Base-by-base conservation (phyloP, 1,140 invertebrate species). In the Trichonephila clavata region DNA sequence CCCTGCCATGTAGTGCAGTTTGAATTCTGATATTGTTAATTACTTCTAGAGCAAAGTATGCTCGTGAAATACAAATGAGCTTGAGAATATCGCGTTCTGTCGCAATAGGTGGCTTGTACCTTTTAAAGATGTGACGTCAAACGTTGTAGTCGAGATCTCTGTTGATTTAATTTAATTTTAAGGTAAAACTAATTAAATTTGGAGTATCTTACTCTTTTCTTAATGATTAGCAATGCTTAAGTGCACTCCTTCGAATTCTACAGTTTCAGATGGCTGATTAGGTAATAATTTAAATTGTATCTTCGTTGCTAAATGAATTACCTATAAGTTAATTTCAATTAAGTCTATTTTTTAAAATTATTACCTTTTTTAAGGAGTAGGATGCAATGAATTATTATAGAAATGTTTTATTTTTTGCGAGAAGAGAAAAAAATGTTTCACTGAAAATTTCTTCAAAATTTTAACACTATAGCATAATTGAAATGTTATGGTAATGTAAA, bases 11-110 rank as follows among this genome's bases (percentile, higher is more conserved):
- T 27, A 77, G n/a, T 86, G 59, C 59, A 86, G 27, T 86, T 86
- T 86, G 84, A 86, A 86, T 86, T 59, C 89, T 32, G 43, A 80
- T 83, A 91, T 43, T 63, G 89, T 83, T 91, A 91, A 91, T 83
- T 91, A 91, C 77, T 83, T 91, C 71, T 61, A 60, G 61, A 80
- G 83, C 18, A 93, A 80, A 43, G 71, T 88, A 61, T 63, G 50
- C n/a, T 77, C 32, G 59, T 63, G 86, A 87, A 93, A 93, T 93
- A 93, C 92, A 88, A 93, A 93, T 93, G 92, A 93, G 83, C 71
- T 50, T 5, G 5, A 27, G 63, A 90, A 90, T 71, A 90, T 32
- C 87, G 24, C 77, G 61, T 24, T 89, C 27, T 80, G 59, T 43
- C 43, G 50, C 18, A 39, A 90, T 57, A 63, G 24, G 83, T 65